These are phyloP conservation scores for Buathra laborator DNA, from an alignment of 2,888 invertebrate genomes.

Conservation along the genomic window DNA sequence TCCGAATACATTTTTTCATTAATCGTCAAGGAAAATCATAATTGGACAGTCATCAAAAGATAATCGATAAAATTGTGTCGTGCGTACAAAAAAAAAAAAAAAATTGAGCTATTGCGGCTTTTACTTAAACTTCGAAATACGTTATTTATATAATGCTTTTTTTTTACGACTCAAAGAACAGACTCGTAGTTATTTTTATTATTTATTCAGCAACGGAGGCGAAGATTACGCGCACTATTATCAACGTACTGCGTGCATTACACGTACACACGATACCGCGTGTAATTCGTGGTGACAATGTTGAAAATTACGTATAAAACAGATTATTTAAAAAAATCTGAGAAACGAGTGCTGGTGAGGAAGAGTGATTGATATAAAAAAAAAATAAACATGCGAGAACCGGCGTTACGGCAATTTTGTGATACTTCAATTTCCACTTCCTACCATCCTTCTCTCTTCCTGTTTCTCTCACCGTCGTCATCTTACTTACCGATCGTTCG, in stretches of 20 bases:
- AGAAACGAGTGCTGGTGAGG: constrained; percentile 48
- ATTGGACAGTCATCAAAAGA: constrained; percentile 13
- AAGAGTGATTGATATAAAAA: constrained; percentile 49
- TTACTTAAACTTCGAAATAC: constrained; percentile 80
- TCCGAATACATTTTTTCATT: constrained; percentile 21
- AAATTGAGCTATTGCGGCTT: constrained; percentile 79
- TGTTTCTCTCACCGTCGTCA: constrained; percentile 41
- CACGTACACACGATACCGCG: constrained; percentile 21
- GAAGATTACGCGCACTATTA: constrained; percentile 71
- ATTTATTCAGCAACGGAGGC: constrained; percentile 80
- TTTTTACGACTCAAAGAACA: constrained; percentile 76
- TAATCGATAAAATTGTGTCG: constrained; percentile 15
- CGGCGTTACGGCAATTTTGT: constrained; percentile 81
- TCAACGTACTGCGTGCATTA: constrained; percentile 66
- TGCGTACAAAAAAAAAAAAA: constrained; percentile 53
- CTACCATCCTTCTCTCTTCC: constrained; percentile 36
- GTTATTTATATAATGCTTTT: constrained; percentile 84
- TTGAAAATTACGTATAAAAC: constrained; percentile 64
- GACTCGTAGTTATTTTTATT: constrained; percentile 82
- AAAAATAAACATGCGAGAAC: constrained; percentile 63
- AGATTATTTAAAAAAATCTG: constrained; percentile 28
- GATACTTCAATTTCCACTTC: constrained; percentile 80
- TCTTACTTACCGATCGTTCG: constrained; percentile 25
- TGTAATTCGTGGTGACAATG: constrained; percentile 56
- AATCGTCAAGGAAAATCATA: constrained; percentile 7